Conservation (phyloP, 2,113 vertebrate genomes). For the Scytalopus superciliaris region DNA sequence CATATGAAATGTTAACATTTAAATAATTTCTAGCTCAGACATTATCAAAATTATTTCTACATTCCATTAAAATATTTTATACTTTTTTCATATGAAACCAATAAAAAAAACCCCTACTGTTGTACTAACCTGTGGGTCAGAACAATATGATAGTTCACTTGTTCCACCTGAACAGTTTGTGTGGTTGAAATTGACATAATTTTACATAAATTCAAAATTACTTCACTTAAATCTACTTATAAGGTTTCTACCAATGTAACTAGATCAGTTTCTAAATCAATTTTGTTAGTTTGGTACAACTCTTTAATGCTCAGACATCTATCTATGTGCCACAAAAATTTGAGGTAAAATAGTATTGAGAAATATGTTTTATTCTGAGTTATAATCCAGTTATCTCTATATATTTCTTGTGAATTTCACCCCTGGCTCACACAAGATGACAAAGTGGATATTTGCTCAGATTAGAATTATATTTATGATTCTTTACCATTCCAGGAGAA, state of each 20-base stretch:
- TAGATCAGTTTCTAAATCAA: neutral
- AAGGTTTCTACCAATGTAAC: neutral
- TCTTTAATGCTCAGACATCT: neutral
- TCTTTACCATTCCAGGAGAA: neutral
- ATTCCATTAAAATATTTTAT: neutral
- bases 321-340: neutral
- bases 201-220: neutral
- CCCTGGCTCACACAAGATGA: neutral
- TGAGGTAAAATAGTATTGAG: neutral
- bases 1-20: neutral
- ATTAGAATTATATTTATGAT: conserved; percentile 12
- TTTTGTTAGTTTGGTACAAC: neutral
- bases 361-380: neutral
- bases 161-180: neutral
- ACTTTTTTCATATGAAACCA: neutral
- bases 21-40: neutral
- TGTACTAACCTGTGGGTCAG: neutral
- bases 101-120: neutral
- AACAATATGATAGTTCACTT: neutral
- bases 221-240: neutral
- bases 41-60: neutral
- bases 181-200: neutral
- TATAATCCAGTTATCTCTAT: neutral
- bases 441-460: neutral
- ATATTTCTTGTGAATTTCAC: neutral